Evolutionary conservation across 1,140 invertebrate genomes (phyloP).

Genomic region (Galendromus occidentalis): DNA sequence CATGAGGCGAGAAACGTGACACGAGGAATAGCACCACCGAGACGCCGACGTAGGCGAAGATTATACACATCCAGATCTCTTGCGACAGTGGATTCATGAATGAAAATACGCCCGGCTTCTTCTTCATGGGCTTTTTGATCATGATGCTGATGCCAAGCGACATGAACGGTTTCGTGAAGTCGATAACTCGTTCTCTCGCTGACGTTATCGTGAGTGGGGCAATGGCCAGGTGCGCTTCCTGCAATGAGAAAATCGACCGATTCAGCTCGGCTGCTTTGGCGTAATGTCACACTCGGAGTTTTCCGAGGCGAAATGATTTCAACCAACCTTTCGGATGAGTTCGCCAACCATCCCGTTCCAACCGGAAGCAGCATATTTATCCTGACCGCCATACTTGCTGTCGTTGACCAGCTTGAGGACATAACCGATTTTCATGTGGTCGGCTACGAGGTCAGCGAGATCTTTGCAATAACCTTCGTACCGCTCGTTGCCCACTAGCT

Average conservation of each 20-base stretch:
- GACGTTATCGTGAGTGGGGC: constrained; percentile 36
- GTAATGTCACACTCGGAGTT: too few species aligned
- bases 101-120: constrained; percentile 33
- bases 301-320: too few species aligned
- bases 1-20: constrained; percentile 37
- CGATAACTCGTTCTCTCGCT: constrained; percentile 35
- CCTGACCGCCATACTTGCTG: constrained; percentile 58
- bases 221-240: constrained; percentile 36
- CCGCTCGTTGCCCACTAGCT: constrained; percentile 50
- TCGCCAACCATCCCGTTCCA: constrained; percentile 93
- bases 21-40: constrained; percentile 32
- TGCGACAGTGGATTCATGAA: constrained; percentile 37
- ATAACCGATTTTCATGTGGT: constrained; percentile 51
- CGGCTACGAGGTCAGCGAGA: constrained; percentile 56
- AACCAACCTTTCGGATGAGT: constrained; percentile 70
- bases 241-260: too few species aligned
- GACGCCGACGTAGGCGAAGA: constrained; percentile 34
- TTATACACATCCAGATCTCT: constrained; percentile 37
- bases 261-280: too few species aligned
- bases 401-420: constrained; percentile 46
- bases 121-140: constrained; percentile 37
- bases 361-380: constrained; percentile 49
- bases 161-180: constrained; percentile 40
- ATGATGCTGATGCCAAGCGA: constrained; percentile 39
- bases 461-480: constrained; percentile 89